Percentiles rank a stretch among this genome's conserved stretches.
Evolutionary conservation across 2,888 invertebrate genomes (phyloP).

Genomic region (Rhagophthalmus giganteus): DNA sequence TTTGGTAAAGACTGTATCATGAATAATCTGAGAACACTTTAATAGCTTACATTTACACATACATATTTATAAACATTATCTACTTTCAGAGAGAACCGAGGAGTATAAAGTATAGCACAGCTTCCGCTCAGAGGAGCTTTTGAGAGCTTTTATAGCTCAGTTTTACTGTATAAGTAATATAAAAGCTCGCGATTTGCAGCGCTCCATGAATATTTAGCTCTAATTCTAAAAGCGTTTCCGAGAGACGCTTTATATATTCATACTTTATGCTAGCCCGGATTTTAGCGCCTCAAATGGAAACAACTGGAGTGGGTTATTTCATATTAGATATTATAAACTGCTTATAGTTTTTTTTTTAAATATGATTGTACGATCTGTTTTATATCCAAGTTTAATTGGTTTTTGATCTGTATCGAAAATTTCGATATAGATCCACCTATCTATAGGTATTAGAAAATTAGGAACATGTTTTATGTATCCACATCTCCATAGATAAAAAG

Average conservation of each 20-base stretch:
- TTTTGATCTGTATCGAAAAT: too few relatives aligned
- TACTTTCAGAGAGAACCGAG: conserved; percentile 55
- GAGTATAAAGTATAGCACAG: conserved; percentile 52
- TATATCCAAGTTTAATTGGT: too few relatives aligned
- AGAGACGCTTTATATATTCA: conserved; percentile 54
- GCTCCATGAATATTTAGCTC: conserved; percentile 58
- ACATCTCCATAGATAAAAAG: too few relatives aligned
- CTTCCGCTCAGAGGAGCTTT: conserved; percentile 50
- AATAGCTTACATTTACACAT: conserved; percentile 55
- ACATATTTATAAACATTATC: conserved; percentile 59
- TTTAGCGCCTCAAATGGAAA: conserved; percentile 39
- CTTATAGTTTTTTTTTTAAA: neutral
- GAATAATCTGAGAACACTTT: conserved; percentile 37
- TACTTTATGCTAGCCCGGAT: conserved; percentile 46
- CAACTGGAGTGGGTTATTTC: conserved; percentile 27
- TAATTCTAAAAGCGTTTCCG: conserved; percentile 57
- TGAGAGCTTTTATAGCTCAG: conserved; percentile 55
- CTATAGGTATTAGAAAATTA: too few relatives aligned
- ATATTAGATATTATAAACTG: neutral
- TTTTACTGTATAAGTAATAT: conserved; percentile 55
- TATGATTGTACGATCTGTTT: neutral
- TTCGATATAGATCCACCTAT: too few relatives aligned
- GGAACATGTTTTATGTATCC: too few relatives aligned
- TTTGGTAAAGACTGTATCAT: conserved; percentile 27
- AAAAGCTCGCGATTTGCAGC: conserved; percentile 58